Base-by-base conservation (phyloP, 2,797 vertebrate species). In the Rhinatrema bivittatum region DNA sequence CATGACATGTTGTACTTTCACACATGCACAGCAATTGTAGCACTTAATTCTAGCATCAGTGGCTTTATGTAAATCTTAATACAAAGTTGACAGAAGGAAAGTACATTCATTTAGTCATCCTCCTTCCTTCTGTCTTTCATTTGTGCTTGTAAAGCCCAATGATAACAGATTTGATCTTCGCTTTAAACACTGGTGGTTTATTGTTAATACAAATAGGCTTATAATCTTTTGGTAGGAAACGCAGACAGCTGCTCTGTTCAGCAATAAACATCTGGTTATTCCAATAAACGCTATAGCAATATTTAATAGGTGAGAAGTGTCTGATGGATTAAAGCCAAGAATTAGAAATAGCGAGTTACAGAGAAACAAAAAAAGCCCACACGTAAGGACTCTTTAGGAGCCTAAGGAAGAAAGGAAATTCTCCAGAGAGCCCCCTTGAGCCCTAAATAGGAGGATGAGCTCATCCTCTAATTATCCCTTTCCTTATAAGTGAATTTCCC, bases 221-320 rank as follows among this genome's bases (percentile, higher is more conserved):
- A 61, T 60, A 78, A 73, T 62, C 62, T 76, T 76, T 65, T 58
- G 0, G n/a, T 60, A 63, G 50, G 61, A 65, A 64, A 56, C 56
- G 49, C 47, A 71, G 63, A 55, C 73, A 77, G 76, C 70, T 81
- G 73, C 46, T 84, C 68, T 53, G 42, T 29, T 67, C 64, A 56
- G 35, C 42, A 61, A 59, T 60, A 77, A 79, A 76, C 72, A 76
- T 77, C 70, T 77, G 72, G 59, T 70, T 75, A 75, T 72, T 72
- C 60, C 66, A 77, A 58, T 65, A 78, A 77, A 75, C 62, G 56
- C 63, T 56, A 64, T 70, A 66, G 74, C 80, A 74, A 70, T 58
- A 73, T 73, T 76, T 76, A 80, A 81, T 70, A 66, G 68, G 59
- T 73, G 59, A 74, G 52, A 72, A 73, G 53, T 63, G 42, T 70